Conservation (phyloP, 2,888 invertebrate genomes). For the Orchestes rusci region DNA sequence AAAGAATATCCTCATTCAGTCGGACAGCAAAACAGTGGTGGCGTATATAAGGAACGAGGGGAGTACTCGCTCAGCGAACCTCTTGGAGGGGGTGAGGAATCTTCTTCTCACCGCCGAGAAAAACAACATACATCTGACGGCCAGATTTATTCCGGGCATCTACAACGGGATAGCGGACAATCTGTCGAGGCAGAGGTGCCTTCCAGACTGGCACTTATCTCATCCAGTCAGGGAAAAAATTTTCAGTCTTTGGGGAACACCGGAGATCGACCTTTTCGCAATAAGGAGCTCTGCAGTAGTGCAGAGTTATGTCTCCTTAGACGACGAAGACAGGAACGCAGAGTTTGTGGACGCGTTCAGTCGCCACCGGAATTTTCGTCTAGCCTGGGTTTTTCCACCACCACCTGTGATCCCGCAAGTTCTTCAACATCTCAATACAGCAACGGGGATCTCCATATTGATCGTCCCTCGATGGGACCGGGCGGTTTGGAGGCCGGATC, state of each 20-base stretch:
- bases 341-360: slow-evolving; percentile 22
- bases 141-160: neutral
- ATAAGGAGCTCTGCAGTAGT: slow-evolving; percentile 19
- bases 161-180: neutral
- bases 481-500: slow-evolving; percentile 32
- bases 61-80: slow-evolving; percentile 11
- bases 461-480: slow-evolving; percentile 25
- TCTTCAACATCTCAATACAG: slow-evolving; percentile 25
- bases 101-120: no score
- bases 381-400: slow-evolving; percentile 32
- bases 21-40: no score
- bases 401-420: slow-evolving; percentile 29
- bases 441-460: slow-evolving; percentile 29
- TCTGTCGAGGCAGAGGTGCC: neutral
- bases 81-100: neutral
- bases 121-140: neutral
- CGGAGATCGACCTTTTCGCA: slow-evolving; percentile 24
- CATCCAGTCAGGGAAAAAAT: slow-evolving; percentile 9
- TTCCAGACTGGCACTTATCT: slow-evolving; percentile 23
- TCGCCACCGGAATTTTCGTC: slow-evolving; percentile 11
- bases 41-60: slow-evolving; percentile 16
- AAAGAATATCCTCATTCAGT: slow-evolving; percentile 4
- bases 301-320: slow-evolving; percentile 12
- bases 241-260: slow-evolving; percentile 19
- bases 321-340: slow-evolving; percentile 11